Conservation (phyloP, 2,797 vertebrate genomes). For the Otolemur crassicaudatus region DNA sequence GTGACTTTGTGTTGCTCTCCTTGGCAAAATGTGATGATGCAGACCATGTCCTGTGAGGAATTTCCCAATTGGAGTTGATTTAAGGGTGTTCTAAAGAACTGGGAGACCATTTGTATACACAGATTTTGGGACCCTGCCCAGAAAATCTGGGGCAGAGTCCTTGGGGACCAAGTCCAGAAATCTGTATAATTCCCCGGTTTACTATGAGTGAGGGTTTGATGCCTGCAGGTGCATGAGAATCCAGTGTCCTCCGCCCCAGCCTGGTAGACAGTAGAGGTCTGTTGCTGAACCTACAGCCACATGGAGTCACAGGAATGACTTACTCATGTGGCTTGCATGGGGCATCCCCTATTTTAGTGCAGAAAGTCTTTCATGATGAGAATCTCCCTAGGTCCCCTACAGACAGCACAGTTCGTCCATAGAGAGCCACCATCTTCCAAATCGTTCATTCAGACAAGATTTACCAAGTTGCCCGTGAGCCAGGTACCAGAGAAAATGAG, state of each 20-base stretch:
- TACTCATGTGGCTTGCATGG: neutral
- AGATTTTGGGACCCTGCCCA: neutral
- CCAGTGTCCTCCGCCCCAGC: neutral
- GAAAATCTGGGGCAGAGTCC: neutral
- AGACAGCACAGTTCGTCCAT: neutral
- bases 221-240: rapidly evolving
- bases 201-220: no score
- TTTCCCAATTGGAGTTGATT: no score
- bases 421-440: neutral
- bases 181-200: neutral
- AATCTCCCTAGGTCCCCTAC: neutral
- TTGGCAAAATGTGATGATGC: neutral
- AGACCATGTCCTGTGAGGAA: neutral
- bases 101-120: neutral
- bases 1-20: neutral
- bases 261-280: neutral
- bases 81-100: neutral
- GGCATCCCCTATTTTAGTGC: rapidly evolving
- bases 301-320: neutral
- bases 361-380: neutral
- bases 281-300: no score
- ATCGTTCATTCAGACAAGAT: neutral
- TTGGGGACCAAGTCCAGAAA: no score
- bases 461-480: neutral
- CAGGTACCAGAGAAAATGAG: neutral